Evolutionary conservation across 2,888 invertebrate species (phyloP), one percentile per base, ranked within the genome.

Genomic region (Chrysopilus asiliformis): DNA sequence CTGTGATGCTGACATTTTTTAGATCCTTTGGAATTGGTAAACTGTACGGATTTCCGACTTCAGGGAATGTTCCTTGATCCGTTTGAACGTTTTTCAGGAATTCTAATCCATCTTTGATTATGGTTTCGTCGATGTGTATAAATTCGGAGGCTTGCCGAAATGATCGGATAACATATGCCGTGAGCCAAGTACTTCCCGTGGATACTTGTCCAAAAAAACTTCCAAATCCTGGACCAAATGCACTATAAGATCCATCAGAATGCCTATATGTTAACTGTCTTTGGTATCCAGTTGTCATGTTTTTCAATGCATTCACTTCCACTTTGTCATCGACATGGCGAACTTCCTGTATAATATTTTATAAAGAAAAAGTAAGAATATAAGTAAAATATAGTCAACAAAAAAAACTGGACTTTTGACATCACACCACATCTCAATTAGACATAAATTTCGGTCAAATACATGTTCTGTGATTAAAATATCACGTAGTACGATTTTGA

Each of bases 141-240:
- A 76, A 78, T 15, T 67, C 61, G 26, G 65, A 67, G 1, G 85
- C 85, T 58, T 81, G 78, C 39, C 71, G 71, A 60, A 90, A 83
- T 2, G 83, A 76, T 46, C 80, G 72, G 1, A 76, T 71, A 2
- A 86, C 85, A 55, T 89, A 89, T 1, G 89, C 86, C 2, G 89
- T 87, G 40, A 90, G 62, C 85, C 82, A 81, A 2, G 73, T 73
- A 25, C 84, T 85, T 1, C 85, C 78, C 62, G 65, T 55, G 0
- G 64, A 51, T 50, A 78, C 77, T 1, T 70, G 62, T n/a, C n/a
- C n/a, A n/a, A n/a, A n/a, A n/a, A n/a, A n/a, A 18, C 25, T 34
- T 76, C 54, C 55, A 24, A 51, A 49, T 5, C 51, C 38, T 5
- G 73, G 64, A 0, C 86, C 84, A 51, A 86, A 87, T 0, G 85